phyloP scores from a whole-genome alignment of 2,888 invertebrate genomes.

The Plusia festucae region DNA sequence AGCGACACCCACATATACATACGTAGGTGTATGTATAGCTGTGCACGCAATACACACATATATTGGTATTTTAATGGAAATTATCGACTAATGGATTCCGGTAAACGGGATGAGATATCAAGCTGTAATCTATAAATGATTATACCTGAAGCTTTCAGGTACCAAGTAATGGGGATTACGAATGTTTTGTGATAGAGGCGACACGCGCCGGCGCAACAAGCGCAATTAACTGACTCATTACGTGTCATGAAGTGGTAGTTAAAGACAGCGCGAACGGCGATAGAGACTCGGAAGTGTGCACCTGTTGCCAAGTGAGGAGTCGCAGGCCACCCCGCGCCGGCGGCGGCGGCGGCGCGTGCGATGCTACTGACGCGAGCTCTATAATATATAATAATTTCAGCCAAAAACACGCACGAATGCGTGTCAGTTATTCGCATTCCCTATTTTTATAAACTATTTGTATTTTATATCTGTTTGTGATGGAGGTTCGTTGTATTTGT shows the following conservation, averaged over 20 bases:
- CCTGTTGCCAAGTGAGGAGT: conserved; percentile 24
- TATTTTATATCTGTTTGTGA: conserved; percentile 72
- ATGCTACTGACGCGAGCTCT: conserved; percentile 51
- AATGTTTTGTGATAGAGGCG: not conserved
- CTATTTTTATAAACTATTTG: conserved; percentile 77
- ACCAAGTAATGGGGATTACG: not conserved
- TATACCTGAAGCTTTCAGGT: not conserved
- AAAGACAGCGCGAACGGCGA: conserved; percentile 22
- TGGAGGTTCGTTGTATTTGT: conserved; percentile 61
- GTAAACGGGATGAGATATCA: not conserved
- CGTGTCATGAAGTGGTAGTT: conserved; percentile 45
- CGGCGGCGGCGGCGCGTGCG: conserved; percentile 26
- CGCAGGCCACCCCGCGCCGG: conserved; percentile 14
- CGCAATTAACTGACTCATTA: conserved; percentile 42
- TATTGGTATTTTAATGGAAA: conserved; percentile 9
- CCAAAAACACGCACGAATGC: conserved; percentile 65
- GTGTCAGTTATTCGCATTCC: conserved; percentile 79
- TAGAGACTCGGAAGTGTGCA: conserved; percentile 42
- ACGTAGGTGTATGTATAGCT: conserved; percentile 27
- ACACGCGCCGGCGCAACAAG: conserved; percentile 12
- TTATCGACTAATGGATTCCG: conserved; percentile 37
- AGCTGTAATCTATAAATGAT: not conserved
- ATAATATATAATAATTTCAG: conserved; percentile 69
- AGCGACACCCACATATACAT: conserved; percentile 75
- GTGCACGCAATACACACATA: conserved; percentile 9